Evolutionary conservation across 1,140 invertebrate species (phyloP), one percentile per base, ranked within the genome.

Genomic region (Zaprionus kolodkinae): DNA sequence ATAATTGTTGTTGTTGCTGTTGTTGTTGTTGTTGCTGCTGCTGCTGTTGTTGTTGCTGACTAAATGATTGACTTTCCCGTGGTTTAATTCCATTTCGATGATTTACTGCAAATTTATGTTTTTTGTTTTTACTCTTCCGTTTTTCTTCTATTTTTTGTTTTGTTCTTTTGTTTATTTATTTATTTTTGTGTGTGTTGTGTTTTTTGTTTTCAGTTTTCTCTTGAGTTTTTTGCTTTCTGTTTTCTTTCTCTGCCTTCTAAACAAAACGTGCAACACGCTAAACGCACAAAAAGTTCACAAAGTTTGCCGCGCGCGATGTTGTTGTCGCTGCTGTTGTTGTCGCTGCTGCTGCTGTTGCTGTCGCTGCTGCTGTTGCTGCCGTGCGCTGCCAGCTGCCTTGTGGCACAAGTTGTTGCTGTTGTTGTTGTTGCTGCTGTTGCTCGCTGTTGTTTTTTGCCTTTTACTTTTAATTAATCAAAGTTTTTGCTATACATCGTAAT

Each of bases 31-130:
- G 62, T 43, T 72, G 60, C 33, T 62, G 64, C 40, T 78, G 69
- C 13, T 86, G 78, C 27, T 75, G 70, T 56, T 80, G 67, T 35
- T 71, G 50, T 70, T 73, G 81, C 55, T 76, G 48, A 77, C 78
- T 75, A 78, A 78, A 76, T 85, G 82, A 82, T 78, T 87, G 68
- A 70, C 60, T 64, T 79, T 73, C 66, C 62, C 78, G 76, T 87
- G 79, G 79, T 55, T 75, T 52, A 87, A 82, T 86, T 86, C 83
- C 83, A 86, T 86, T 86, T 87, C 83, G 83, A 87, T 87, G 83
- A 79, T 86, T 85, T 76, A 66, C 65, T 73, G 69, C 56, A 72
- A 68, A 72, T n/a, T n/a, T n/a, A n/a, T n/a, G n/a, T 21, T 21
- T 73, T 60, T 38, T 65, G n/a, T 56, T 38, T 17, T n/a, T 65